Evolutionary conservation across 2,888 invertebrate species (phyloP).

Genomic region (Brachylomia viminalis): DNA sequence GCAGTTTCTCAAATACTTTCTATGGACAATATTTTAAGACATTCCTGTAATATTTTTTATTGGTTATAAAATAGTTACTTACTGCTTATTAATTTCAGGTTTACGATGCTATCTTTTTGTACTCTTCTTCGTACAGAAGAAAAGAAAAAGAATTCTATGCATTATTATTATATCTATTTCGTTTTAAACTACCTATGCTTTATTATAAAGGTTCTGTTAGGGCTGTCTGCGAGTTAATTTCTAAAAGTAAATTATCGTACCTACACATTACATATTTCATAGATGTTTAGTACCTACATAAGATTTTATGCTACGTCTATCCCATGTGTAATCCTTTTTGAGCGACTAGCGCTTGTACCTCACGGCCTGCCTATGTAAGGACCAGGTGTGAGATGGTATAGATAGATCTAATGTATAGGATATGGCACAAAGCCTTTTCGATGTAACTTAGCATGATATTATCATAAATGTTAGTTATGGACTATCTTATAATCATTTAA

Average conservation of each 20-base stretch:
- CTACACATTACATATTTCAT: neutral
- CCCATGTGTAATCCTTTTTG: constrained; percentile 15
- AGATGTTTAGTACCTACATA: constrained; percentile 26
- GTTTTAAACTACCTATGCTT: neutral
- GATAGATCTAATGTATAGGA: constrained; percentile 8
- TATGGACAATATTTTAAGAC: neutral
- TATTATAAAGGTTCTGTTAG: neutral
- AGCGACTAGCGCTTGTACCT: constrained; percentile 4
- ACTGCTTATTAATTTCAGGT: neutral
- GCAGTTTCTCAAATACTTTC: neutral
- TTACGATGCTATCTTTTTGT: neutral
- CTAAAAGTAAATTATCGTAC: constrained; percentile 10
- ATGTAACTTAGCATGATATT: constrained; percentile 44
- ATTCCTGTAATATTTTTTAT: neutral
- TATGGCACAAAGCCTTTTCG: constrained; percentile 29
- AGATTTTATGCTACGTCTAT: constrained; percentile 34
- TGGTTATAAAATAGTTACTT: no score
- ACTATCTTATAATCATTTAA: constrained; percentile 28
- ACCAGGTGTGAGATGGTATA: constrained; percentile 14
- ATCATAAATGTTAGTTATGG: constrained; percentile 44
- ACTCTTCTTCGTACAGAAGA: constrained; percentile 27
- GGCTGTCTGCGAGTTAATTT: neutral
- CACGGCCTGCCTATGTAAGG: constrained; percentile 8
- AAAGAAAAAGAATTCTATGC: neutral
- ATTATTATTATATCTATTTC: neutral